Percentiles rank a stretch among this genome's conserved stretches.
phyloP scores from a whole-genome alignment of 2,113 vertebrate genomes.

The Leptobrachium leishanense region DNA sequence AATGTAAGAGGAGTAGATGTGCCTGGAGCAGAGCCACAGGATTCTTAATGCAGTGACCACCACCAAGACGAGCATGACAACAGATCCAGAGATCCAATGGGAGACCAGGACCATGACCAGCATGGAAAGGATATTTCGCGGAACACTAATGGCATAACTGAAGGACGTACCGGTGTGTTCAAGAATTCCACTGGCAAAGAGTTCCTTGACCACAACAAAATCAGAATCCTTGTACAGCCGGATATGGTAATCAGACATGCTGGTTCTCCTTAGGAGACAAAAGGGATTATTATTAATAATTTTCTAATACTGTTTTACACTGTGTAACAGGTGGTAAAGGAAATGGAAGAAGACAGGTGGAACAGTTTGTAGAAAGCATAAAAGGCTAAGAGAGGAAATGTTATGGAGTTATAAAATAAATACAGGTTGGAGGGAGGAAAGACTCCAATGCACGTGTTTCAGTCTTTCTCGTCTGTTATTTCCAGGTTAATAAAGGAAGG shows the following conservation, averaged over 20 bases:
- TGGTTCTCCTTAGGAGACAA: too few species aligned
- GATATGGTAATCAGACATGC: constrained; percentile 54
- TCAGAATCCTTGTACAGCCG: constrained; percentile 57
- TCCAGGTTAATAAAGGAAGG: too few species aligned
- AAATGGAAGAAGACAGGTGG: too few species aligned
- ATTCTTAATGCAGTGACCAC: neutral
- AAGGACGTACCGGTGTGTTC: neutral
- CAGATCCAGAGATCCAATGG: neutral
- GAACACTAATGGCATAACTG: neutral
- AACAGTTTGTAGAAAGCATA: too few species aligned
- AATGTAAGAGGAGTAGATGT: neutral
- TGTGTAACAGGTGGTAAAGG: too few species aligned
- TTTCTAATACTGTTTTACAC: too few species aligned
- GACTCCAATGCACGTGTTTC: too few species aligned
- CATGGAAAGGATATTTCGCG: neutral
- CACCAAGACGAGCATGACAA: constrained; percentile 22
- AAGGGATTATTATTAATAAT: too few species aligned
- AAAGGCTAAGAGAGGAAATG: too few species aligned
- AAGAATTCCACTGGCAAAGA: constrained; percentile 29
- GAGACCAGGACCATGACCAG: neutral
- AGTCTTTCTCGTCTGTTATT: too few species aligned
- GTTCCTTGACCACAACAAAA: constrained; percentile 1
- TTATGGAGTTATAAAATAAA: too few species aligned
- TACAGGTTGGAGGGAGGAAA: too few species aligned
- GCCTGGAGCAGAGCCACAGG: neutral